These are phyloP conservation scores for Limnephilus auricula DNA, from an alignment of 2,888 invertebrate genomes.

Conservation along the genomic window DNA sequence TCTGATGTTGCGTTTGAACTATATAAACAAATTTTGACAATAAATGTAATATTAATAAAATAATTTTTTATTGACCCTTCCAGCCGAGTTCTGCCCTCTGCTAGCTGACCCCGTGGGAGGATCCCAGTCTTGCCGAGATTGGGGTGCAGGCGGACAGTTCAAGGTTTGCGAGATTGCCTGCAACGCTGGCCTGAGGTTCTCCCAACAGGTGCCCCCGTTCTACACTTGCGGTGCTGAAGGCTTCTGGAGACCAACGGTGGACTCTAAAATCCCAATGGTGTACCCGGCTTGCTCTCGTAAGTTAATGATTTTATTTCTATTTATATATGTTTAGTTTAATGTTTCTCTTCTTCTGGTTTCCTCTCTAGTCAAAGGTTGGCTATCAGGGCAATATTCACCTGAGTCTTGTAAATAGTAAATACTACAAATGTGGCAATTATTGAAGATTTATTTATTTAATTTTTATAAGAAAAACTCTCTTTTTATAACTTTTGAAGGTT, in stretches of 20 bases:
- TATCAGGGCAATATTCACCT: too few relatives aligned
- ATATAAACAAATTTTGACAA: background rate
- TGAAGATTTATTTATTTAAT: too few relatives aligned
- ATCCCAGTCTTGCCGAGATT: constrained; percentile 93
- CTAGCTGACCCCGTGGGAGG: constrained; percentile 94
- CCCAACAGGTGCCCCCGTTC: constrained; percentile 95
- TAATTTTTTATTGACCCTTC: constrained; percentile 68
- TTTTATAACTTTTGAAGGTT: too few relatives aligned
- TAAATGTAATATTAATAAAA: background rate
- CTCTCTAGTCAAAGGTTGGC: too few relatives aligned
- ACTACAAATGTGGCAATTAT: too few relatives aligned
- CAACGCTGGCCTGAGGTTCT: constrained; percentile 91
- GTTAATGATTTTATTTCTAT: constrained; percentile 67
- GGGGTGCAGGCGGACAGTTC: constrained; percentile 97
- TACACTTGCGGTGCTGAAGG: constrained; percentile 99
- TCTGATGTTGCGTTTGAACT: too few relatives aligned
- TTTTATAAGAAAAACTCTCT: too few relatives aligned
- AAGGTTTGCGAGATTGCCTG: constrained; percentile 96
- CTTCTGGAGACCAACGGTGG: constrained; percentile 94
- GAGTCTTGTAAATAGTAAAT: too few relatives aligned
- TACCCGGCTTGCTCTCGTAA: constrained; percentile 95
- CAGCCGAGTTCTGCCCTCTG: constrained; percentile 94
- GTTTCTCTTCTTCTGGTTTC: background rate
- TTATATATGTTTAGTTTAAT: background rate
- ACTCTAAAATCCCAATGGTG: constrained; percentile 88